Evolutionary conservation across 2,888 invertebrate genomes (phyloP), one percentile per base, ranked within the genome.

Genomic region (Thymelicus acteon): DNA sequence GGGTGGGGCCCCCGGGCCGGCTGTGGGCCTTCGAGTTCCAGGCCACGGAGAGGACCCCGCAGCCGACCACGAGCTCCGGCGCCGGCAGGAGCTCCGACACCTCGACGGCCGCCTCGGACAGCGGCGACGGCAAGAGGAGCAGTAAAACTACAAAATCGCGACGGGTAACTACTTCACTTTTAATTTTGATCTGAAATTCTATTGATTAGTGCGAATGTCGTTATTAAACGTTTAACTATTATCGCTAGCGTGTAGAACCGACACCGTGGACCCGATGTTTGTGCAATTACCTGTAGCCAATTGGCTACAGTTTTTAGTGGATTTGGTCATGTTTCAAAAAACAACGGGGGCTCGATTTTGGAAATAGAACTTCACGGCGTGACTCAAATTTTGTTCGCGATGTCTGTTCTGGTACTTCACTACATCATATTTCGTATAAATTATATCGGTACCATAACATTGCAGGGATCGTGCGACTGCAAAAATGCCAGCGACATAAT

Each of bases 21-120:
- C 72, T 85, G 67, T 78, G 86, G 40, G 84, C 83, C 1, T 83
- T 86, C 71, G 85, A 85, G 75, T 80, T 85, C 72, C 80, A 79
- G 15, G 78, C 76, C 67, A 60, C 64, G 40, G 64, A 65, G 7
- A 8, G 69, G 39, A 57, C 37, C 31, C 19, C 58, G n/a, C 68
- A 67, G 52, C n/a, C 67, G 7, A 65, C 65, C 63, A 64, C 72
- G 24, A 31, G 71, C 68, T 13, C 47, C 71, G 48, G 72, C n/a
- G 15, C 48, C 31, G 13, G 62, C 37, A 12, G 40, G 49, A 31
- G 65, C 60, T 19, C 58, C 60, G 49, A 60, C 60, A 40, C 62
- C 31, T 68, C 61, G 48, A 60, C 24, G 40, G 10, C 52, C 31
- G 19, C 57, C 40, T 63, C 62, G 12, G 69, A 69, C 6, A 62